Base-by-base conservation (phyloP, 35 echinoderm and acorn worm genomes). In the Nesometra sesokonis region DNA sequence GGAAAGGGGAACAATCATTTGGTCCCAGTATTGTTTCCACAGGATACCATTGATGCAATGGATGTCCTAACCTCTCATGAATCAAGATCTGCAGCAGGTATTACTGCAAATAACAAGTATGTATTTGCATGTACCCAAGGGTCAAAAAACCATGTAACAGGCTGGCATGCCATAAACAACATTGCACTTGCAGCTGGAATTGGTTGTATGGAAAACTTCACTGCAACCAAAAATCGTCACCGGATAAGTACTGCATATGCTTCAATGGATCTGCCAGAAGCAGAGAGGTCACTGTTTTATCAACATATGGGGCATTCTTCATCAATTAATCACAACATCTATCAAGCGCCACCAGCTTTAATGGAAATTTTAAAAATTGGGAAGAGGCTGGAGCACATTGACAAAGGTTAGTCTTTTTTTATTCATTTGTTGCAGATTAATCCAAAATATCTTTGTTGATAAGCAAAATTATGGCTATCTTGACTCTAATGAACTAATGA, bases 1-100 rank as follows among this genome's bases (percentile, higher is more conserved):
- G 88, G 88, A 13, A 93, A 90, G 79, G 92, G 88, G 5, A 93
- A 90, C 37, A 87, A 87, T 83, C 87, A 76, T 67, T 32, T 93
- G 15, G 88, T 93, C 23, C 85, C 92, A 40, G 80, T 87, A 0
- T 33, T 93, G 8, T 78, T 93, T 34, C 92, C 85, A 37, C 17
- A 17, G 29, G 92, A 93, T 80, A 84, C 47, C n/a, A 32, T 85
- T 8, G 31, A 83, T 19, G 38, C 93, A 13, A 91, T 94, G 85
- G 46, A 83, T 0, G 31, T 83, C 19, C 67, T 87, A 0, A 31
- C 36, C 35, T 27, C 77, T 57, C 5, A 4, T n/a, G 85, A 46
- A 81, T 32, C 57, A 29, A 29, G 91, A 23, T 21, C 31, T 27
- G 39, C 82, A 29, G 91, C 91, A 33, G 30, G 57, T 30, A 82